phyloP scores from a whole-genome alignment of 2,888 invertebrate genomes.

The Chrysomela aeneicollis region DNA sequence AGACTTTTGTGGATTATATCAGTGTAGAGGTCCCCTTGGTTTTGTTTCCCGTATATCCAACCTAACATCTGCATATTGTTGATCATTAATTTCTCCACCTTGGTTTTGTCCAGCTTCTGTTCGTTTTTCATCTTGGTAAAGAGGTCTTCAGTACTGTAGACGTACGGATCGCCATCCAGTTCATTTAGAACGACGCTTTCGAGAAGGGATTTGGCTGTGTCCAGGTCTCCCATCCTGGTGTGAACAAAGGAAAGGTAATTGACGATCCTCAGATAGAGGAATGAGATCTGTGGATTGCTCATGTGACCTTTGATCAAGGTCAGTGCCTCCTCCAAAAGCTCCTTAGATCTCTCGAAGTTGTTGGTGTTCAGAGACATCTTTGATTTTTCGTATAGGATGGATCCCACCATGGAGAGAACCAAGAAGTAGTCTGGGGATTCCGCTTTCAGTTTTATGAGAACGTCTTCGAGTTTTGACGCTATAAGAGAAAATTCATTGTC shows the following conservation, averaged over 20 bases:
- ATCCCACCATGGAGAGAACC: constrained; percentile 55
- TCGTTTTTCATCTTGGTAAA: constrained; percentile 57
- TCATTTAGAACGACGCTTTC: constrained; percentile 61
- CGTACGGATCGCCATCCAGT: constrained; percentile 43
- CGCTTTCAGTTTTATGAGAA: constrained; percentile 33
- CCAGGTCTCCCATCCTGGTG: constrained; percentile 64
- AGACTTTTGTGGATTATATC: constrained; percentile 67
- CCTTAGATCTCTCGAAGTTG: constrained; percentile 45
- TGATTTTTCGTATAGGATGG: constrained; percentile 57
- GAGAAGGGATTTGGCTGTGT: constrained; percentile 63
- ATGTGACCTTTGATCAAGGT: constrained; percentile 47
- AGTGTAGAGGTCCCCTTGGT: constrained; percentile 64
- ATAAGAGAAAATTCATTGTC: constrained; percentile 41
- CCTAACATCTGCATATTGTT: constrained; percentile 72
- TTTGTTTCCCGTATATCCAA: constrained; percentile 67
- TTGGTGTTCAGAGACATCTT: constrained; percentile 53
- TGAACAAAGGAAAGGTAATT: constrained; percentile 68
- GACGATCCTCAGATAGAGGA: constrained; percentile 66
- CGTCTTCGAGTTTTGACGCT: constrained; percentile 43
- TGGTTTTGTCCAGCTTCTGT: constrained; percentile 44
- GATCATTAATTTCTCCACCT: constrained; percentile 66
- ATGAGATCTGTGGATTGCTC: constrained; percentile 54
- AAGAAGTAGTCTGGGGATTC: constrained; percentile 46
- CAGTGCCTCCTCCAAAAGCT: constrained; percentile 51
- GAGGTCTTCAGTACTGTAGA: constrained; percentile 65